Conservation (phyloP, 2,113 vertebrate species). For the Rhinoderma darwinii region DNA sequence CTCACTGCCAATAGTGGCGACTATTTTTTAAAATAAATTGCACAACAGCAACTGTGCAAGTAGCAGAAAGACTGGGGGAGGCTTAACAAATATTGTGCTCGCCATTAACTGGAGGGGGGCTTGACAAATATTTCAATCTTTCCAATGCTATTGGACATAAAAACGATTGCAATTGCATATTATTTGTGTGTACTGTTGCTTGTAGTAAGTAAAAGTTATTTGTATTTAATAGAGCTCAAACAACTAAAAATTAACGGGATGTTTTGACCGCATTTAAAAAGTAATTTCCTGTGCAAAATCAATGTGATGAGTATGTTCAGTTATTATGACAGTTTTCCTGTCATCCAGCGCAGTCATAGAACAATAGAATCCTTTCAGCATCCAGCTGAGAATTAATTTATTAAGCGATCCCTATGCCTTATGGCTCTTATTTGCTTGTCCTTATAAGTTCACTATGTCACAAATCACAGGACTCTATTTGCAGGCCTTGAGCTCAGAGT, state of each 20-base stretch:
- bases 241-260: neutral
- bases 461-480: conserved; percentile 9
- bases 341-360: neutral
- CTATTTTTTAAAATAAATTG: too few species aligned
- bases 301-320: neutral
- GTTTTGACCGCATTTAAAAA: neutral
- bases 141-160: too few species aligned
- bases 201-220: too few species aligned
- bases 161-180: too few species aligned
- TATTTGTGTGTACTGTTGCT: too few species aligned
- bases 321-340: neutral
- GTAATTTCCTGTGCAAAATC: neutral
- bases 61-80: too few species aligned
- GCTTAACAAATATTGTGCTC: too few species aligned
- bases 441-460: conserved; percentile 40
- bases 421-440: conserved; percentile 3
- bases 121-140: too few species aligned
- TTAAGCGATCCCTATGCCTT: neutral
- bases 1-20: too few species aligned
- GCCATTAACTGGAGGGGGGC: too few species aligned
- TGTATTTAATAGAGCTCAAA: neutral
- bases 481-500: neutral
- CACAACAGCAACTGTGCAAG: too few species aligned
- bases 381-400: neutral
- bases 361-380: conserved; percentile 26